Conservation (phyloP, 1,140 invertebrate genomes). For the Watersipora subatra region DNA sequence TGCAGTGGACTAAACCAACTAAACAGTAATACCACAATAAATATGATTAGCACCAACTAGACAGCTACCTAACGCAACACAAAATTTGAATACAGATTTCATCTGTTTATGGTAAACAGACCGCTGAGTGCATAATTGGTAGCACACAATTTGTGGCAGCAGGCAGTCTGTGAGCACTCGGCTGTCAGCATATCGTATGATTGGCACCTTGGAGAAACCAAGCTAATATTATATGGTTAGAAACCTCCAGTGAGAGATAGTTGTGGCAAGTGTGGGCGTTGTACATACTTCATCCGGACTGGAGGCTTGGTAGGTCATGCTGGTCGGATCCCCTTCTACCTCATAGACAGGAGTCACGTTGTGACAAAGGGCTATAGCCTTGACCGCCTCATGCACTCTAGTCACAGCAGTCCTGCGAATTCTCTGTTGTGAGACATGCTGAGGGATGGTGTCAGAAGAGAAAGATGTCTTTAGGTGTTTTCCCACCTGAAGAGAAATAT, state of each 20-base stretch:
- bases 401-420: constrained; percentile 49
- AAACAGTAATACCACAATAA: too few species aligned
- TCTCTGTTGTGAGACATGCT: constrained; percentile 15
- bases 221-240: too few species aligned
- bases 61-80: constrained; percentile 3
- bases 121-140: too few species aligned
- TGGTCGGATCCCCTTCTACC: constrained; percentile 31
- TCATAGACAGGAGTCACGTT: constrained; percentile 98
- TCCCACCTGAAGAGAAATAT: constrained; percentile 15
- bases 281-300: constrained; percentile 96
- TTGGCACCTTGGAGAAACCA: too few species aligned
- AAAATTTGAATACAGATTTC: background rate
- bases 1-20: too few species aligned
- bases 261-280: too few species aligned
- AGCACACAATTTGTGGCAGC: too few species aligned
- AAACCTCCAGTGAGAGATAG: too few species aligned
- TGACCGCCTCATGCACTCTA: constrained; percentile 74
- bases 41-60: constrained; percentile 1
- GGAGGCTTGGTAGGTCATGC: constrained; percentile 63
- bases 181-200: too few species aligned
- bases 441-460: constrained; percentile 17
- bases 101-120: too few species aligned
- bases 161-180: too few species aligned
- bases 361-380: constrained; percentile 89
- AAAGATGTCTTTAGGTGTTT: constrained; percentile 29